Evolutionary conservation across 1,140 invertebrate species (phyloP).

Genomic region (Battus philenor): DNA sequence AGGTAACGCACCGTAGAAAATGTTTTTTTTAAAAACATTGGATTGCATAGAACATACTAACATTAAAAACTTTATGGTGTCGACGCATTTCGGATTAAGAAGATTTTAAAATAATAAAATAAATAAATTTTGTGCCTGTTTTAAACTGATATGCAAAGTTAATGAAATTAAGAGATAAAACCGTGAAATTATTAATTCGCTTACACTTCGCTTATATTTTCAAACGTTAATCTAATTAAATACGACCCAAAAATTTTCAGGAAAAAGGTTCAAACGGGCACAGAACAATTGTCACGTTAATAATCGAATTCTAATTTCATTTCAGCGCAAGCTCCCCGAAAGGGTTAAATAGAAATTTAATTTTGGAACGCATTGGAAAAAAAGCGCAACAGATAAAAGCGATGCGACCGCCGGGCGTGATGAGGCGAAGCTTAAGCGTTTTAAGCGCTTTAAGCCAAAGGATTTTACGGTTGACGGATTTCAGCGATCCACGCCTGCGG

Average conservation of each 20-base stretch:
- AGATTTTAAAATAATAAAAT: too few species aligned
- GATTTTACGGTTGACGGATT: conserved; percentile 68
- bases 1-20: too few species aligned
- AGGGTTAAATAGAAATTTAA: conserved; percentile 31
- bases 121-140: too few species aligned
- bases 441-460: conserved; percentile 70
- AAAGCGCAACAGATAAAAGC: conserved; percentile 54
- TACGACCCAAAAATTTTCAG: conserved; percentile 13
- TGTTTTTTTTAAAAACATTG: too few species aligned
- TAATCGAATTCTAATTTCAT: conserved; percentile 18
- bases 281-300: conserved; percentile 17
- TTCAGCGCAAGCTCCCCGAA: conserved; percentile 4
- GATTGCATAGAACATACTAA: too few species aligned
- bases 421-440: conserved; percentile 60
- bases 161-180: too few species aligned
- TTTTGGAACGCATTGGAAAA: conserved; percentile 30
- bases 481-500: conserved; percentile 56
- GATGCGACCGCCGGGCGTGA: conserved; percentile 39
- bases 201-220: conserved; percentile 6
- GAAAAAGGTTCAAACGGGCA: conserved; percentile 15
- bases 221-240: conserved; percentile 13
- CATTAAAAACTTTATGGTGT: too few species aligned
- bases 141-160: too few species aligned
- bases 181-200: too few species aligned
- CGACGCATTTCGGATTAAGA: too few species aligned